Evolutionary conservation across 2,797 vertebrate genomes (phyloP).

Genomic region (Synaphobranchus kaupii): DNA sequence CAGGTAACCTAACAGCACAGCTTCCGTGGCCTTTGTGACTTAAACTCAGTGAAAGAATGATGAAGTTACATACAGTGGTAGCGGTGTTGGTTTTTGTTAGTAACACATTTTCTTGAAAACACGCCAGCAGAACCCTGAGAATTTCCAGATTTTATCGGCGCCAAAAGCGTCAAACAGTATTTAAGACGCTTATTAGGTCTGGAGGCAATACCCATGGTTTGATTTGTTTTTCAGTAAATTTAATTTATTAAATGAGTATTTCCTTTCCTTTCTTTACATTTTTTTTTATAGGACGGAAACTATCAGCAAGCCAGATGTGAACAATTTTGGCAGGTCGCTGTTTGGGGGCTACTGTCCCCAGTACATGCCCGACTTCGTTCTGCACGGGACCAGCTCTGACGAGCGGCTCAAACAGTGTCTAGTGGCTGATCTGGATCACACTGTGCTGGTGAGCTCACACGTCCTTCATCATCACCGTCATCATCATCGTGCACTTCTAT

Average conservation of each 20-base stretch:
- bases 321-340: conserved; percentile 81
- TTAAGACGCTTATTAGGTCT: background rate
- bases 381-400: conserved; percentile 78
- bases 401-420: conserved; percentile 79
- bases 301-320: conserved; percentile 71
- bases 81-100: background rate
- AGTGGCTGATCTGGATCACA: conserved; percentile 74
- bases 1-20: background rate
- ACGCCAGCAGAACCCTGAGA: background rate
- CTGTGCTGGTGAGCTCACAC: conserved; percentile 75
- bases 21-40: background rate
- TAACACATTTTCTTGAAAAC: background rate
- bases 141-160: background rate
- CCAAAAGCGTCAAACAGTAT: background rate
- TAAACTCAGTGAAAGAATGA: background rate
- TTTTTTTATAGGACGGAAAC: conserved; percentile 67
- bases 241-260: background rate
- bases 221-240: background rate
- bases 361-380: conserved; percentile 81
- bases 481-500: background rate
- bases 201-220: background rate
- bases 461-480: background rate
- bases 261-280: conserved; percentile 39
- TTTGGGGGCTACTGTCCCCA: conserved; percentile 82
- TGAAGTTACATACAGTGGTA: too few relatives aligned